A percentile compares a stretch with the other conserved stretches of the same genome.
phyloP scores from a whole-genome alignment of 2,888 invertebrate species.

The Parnassius orleans region DNA sequence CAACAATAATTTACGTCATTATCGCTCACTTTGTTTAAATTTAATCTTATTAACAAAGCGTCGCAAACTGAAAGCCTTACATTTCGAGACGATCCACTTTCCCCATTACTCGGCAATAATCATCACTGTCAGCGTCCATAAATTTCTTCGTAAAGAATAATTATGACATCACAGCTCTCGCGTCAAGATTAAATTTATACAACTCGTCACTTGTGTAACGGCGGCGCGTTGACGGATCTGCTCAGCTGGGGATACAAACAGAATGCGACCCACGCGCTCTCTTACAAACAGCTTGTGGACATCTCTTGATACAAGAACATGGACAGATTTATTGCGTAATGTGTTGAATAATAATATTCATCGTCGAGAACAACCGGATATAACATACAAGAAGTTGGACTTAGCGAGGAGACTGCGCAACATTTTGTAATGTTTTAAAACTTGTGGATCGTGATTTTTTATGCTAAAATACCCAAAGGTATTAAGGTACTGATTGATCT shows the following conservation, averaged over 20 bases:
- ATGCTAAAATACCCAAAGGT: too few species aligned
- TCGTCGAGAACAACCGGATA: too few species aligned
- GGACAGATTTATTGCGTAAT: too few species aligned
- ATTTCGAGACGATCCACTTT: neutral
- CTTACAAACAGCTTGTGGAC: too few species aligned
- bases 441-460: too few species aligned
- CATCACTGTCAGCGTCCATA: neutral
- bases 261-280: conserved; percentile 1
- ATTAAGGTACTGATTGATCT: too few species aligned
- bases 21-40: neutral
- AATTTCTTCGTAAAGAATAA: conserved; percentile 5
- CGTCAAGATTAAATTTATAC: conserved; percentile 6
- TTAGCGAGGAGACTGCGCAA: too few species aligned
- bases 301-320: too few species aligned
- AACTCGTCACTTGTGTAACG: conserved; percentile 2
- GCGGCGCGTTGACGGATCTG: neutral
- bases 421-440: too few species aligned
- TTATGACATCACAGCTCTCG: neutral
- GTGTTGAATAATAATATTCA: too few species aligned
- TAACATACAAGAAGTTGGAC: too few species aligned
- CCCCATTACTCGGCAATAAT: neutral
- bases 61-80: neutral
- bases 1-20: too few species aligned
- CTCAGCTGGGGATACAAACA: neutral
- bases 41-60: neutral